Percentiles rank a stretch among this genome's conserved stretches.
These are phyloP conservation scores for Leucophenga montana DNA, from an alignment of 2,888 invertebrate species.

Conservation along the genomic window DNA sequence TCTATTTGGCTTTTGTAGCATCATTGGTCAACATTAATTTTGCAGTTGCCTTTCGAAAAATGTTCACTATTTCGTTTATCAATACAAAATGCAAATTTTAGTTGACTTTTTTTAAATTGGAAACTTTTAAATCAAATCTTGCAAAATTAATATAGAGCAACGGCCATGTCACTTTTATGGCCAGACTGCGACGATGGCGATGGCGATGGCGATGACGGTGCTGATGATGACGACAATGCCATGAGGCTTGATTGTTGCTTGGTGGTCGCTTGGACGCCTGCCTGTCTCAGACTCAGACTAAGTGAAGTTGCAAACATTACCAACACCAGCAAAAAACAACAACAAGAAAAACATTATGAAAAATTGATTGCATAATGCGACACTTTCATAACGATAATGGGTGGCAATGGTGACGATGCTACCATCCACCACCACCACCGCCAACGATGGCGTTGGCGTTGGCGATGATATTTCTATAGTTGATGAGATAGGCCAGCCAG, in stretches of 20 bases:
- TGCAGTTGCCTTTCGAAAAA: no score
- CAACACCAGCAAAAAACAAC: conserved; percentile 9
- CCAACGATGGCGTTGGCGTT: conserved; percentile 6
- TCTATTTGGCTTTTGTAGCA: no score
- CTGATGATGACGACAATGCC: not conserved
- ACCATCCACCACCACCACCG: conserved; percentile 15
- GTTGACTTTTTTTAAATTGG: no score
- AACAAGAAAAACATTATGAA: conserved; percentile 41
- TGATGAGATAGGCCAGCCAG: conserved; percentile 10
- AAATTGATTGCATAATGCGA: conserved; percentile 59
- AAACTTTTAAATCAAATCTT: not conserved
- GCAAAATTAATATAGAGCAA: conserved; percentile 13
- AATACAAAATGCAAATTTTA: no score
- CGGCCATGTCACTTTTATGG: conserved; percentile 9
- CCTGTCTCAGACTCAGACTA: conserved; percentile 2
- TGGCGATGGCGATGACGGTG: not conserved
- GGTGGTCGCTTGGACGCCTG: conserved; percentile 9
- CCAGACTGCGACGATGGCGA: not conserved
- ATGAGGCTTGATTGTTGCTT: conserved; percentile 5
- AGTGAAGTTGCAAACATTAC: conserved; percentile 32
- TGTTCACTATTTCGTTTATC: no score
- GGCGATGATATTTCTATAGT: conserved; percentile 8
- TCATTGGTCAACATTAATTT: no score
- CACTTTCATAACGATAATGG: conserved; percentile 46
- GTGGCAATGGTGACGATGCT: conserved; percentile 32